A percentile compares a stretch with the other conserved stretches of the same genome.
Evolutionary conservation across 2,797 vertebrate genomes (phyloP).

Genomic region (Ara ararauna): DNA sequence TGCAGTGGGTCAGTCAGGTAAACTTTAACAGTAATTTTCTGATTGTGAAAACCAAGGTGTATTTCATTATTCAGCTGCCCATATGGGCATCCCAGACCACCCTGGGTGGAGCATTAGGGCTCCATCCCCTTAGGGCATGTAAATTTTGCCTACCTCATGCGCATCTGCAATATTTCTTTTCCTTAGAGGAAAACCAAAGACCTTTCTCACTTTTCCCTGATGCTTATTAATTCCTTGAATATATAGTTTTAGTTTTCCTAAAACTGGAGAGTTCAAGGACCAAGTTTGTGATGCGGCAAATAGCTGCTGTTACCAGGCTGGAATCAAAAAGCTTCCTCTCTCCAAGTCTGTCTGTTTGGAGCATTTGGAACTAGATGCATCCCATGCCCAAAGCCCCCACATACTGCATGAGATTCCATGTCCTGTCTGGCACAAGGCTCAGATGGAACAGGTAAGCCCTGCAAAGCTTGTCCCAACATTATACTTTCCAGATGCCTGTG

Average conservation of each 20-base stretch:
- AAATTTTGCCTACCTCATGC: background rate
- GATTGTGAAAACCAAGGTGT: background rate
- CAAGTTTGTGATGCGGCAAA: background rate
- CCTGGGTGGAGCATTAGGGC: background rate
- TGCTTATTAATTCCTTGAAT: background rate
- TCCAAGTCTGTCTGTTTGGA: background rate
- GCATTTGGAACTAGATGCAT: background rate
- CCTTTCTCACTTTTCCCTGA: background rate
- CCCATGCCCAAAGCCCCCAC: background rate
- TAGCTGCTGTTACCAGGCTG: background rate
- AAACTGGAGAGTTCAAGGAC: background rate
- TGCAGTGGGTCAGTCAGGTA: background rate
- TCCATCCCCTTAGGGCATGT: background rate
- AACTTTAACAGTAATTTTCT: background rate
- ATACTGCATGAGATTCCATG: accelerated
- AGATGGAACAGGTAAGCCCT: background rate
- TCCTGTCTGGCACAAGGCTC: background rate
- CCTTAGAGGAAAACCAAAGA: background rate
- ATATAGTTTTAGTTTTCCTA: background rate
- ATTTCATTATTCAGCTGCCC: background rate
- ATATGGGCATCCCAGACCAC: background rate
- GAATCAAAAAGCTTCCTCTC: background rate
- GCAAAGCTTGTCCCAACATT: background rate
- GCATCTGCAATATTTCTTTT: background rate
- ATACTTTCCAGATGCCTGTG: background rate